phyloP scores from a whole-genome alignment of 2,888 invertebrate genomes.

The Pardosa pseudoannulata region DNA sequence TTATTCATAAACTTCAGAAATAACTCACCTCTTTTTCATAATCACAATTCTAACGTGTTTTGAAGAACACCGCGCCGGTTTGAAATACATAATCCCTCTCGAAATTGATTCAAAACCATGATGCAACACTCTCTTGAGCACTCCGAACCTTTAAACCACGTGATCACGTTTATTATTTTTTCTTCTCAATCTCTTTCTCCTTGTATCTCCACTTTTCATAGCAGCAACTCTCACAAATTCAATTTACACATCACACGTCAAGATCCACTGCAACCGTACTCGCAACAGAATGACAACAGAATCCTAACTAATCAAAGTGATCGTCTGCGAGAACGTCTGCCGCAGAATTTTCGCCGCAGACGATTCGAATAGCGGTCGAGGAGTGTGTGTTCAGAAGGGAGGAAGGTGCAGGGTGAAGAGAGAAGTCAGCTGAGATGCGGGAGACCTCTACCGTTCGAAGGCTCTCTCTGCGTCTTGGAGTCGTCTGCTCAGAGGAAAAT shows the following conservation, averaged over 20 bases:
- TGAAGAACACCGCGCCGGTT: background rate
- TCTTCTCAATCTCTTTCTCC: too few species aligned
- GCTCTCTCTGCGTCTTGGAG: constrained; percentile 51
- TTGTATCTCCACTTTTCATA: background rate
- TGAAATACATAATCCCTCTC: background rate
- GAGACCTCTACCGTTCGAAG: constrained; percentile 66
- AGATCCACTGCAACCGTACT: background rate
- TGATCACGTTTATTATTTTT: background rate
- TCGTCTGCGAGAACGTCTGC: constrained; percentile 53
- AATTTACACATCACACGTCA: background rate
- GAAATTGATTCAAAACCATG: constrained; percentile 3
- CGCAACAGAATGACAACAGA: background rate
- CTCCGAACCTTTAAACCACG: background rate
- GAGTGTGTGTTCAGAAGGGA: constrained; percentile 29
- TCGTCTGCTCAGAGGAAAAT: constrained; percentile 59
- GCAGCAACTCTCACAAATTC: background rate
- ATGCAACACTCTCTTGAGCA: constrained; percentile 10
- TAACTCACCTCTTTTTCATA: background rate
- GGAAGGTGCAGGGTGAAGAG: background rate
- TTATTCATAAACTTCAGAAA: background rate
- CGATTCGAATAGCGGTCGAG: constrained; percentile 34
- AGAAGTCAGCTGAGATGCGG: constrained; percentile 47
- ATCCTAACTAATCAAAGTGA: constrained; percentile 8
- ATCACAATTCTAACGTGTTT: background rate
- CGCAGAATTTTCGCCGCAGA: constrained; percentile 40